These are phyloP conservation scores for Drosophila takahashii DNA, from an alignment of 1,140 invertebrate genomes.

Conservation along the genomic window DNA sequence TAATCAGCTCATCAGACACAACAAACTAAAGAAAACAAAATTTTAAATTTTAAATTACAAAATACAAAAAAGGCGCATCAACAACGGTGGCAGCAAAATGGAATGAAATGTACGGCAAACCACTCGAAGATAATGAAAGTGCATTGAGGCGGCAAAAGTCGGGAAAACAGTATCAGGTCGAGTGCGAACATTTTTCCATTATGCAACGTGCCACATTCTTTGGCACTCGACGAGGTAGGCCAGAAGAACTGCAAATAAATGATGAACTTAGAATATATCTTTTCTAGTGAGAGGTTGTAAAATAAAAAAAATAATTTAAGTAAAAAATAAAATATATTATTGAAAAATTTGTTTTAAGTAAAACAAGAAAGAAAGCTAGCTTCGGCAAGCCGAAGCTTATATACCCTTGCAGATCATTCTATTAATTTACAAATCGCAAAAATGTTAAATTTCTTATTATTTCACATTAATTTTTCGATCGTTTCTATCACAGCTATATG, in stretches of 20 bases:
- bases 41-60: conserved; percentile 28
- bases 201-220: conserved; percentile 65
- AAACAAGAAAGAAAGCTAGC: too few species aligned
- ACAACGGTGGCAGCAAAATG: conserved; percentile 12
- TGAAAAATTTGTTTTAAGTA: too few species aligned
- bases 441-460: too few species aligned
- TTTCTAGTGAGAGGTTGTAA: background rate
- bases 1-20: conserved; percentile 73
- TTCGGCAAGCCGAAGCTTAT: too few species aligned
- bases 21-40: conserved; percentile 36
- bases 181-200: conserved; percentile 74
- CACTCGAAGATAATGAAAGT: conserved; percentile 81
- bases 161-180: conserved; percentile 68
- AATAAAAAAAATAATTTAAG: background rate
- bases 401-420: too few species aligned
- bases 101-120: conserved; percentile 36
- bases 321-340: background rate
- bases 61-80: conserved; percentile 17
- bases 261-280: background rate
- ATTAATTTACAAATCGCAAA: too few species aligned
- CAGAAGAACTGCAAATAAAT: background rate
- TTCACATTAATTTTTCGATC: too few species aligned
- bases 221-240: conserved; percentile 30
- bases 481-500: too few species aligned
- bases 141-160: conserved; percentile 71